Base-by-base conservation (phyloP, 2,113 vertebrate species). In the Halichoerus grypus region DNA sequence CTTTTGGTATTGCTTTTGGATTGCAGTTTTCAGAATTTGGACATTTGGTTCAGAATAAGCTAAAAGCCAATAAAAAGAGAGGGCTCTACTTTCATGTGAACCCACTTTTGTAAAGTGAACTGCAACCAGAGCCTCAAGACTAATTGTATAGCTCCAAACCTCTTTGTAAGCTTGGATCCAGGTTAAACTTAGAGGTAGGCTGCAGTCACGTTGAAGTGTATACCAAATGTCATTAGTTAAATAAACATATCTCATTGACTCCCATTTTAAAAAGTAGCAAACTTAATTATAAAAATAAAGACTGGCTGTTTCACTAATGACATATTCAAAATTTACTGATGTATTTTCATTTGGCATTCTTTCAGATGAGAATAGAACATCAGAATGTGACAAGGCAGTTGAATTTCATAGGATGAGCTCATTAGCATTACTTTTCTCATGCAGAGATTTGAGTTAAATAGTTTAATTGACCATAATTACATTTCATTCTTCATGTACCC, bases 391-490 rank as follows among this genome's bases (percentile, higher is more conserved):
- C 55, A 76, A 95, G 24, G 74, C 33, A 51, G 55, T 85, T 82
- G 82, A 63, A 80, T 94, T 69, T 49, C 57, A 28, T 79, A 77
- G 80, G 95, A 72, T 84, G 15, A 88, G 28, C n/a, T 94, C 65
- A 76, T 74, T 61, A 92, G 71, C 26, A 74, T 65, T 3, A 46
- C 57, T 26, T 63, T 57, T 77, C 84, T 88, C 51, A 39, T 94
- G 36, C 19, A 76, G 55, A 57, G 51, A 53, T 76, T 92, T 85
- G 26, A 91, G 46, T 93, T 39, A 83, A 86, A 55, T 53, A 51
- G 71, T 59, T 91, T 97, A 97, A 89, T 94, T 97, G 69, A 57
- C 51, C 42, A 59, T 97, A 86, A 55, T 71, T 96, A 94, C 18
- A 67, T 7, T 16, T 74, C 4, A 71, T 67, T 92, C 51, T 71